These are phyloP conservation scores for Diorhabda elongata DNA, from an alignment of 1,140 invertebrate species.

Conservation along the genomic window DNA sequence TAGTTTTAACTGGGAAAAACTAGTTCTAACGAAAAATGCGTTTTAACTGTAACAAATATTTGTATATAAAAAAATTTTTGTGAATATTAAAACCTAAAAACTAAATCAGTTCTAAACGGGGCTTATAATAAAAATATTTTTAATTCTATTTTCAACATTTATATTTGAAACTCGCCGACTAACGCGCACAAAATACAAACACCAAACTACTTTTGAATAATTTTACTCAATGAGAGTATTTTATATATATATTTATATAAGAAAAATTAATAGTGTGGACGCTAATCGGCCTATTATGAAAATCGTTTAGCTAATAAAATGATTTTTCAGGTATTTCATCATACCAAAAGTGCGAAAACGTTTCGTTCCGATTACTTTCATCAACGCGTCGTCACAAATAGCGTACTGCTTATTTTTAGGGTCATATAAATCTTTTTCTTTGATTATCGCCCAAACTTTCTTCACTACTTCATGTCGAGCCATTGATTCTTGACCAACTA, in stretches of 20 bases:
- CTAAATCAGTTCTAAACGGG: constrained; percentile 3
- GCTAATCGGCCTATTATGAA: neutral
- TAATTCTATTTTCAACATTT: constrained; percentile 8
- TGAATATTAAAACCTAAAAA: constrained; percentile 3
- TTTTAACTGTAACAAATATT: no score
- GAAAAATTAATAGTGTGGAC: neutral
- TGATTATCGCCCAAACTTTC: constrained; percentile 88
- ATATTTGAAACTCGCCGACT: neutral
- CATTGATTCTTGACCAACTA: constrained; percentile 82
- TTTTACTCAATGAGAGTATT: neutral
- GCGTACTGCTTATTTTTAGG: constrained; percentile 92
- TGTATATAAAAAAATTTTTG: neutral
- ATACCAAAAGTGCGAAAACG: constrained; percentile 89
- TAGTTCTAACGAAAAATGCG: no score
- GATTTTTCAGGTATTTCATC: constrained; percentile 92
- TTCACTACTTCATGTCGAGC: constrained; percentile 90
- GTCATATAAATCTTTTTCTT: constrained; percentile 87
- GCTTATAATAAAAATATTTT: constrained; percentile 14
- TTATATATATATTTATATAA: neutral
- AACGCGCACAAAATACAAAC: constrained; percentile 3
- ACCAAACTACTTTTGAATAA: constrained; percentile 5
- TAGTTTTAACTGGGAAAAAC: no score
- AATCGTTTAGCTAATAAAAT: constrained; percentile 69
- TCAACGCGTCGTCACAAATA: constrained; percentile 85
- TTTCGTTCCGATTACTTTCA: constrained; percentile 85